These are phyloP conservation scores for Halictus ligatus DNA, from an alignment of 2,888 invertebrate species.

Conservation along the genomic window DNA sequence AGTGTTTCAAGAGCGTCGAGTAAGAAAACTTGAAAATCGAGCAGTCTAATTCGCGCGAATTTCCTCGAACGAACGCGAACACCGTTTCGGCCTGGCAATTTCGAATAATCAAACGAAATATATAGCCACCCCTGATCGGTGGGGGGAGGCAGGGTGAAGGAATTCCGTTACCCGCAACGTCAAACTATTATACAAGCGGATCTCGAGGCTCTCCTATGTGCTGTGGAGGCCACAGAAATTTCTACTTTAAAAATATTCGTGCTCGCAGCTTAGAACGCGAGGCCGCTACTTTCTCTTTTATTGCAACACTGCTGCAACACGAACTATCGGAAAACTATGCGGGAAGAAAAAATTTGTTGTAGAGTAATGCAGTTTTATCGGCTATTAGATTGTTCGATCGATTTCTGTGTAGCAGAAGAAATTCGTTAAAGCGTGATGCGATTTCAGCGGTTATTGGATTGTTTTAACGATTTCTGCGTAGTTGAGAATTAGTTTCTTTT, in stretches of 20 bases:
- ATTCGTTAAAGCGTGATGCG: no score
- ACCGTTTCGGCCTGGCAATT: background rate
- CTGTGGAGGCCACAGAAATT: background rate
- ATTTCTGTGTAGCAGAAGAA: no score
- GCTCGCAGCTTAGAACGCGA: background rate
- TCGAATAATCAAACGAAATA: constrained; percentile 1
- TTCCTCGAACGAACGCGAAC: background rate
- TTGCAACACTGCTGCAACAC: background rate
- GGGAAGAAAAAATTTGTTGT: background rate
- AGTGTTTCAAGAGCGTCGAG: constrained; percentile 13
- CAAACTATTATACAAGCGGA: background rate
- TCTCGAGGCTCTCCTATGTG: background rate
- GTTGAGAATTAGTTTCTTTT: no score
- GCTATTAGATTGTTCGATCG: no score
- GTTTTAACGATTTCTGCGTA: no score
- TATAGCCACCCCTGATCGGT: background rate
- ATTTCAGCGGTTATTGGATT: background rate
- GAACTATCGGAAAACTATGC: background rate
- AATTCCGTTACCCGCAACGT: background rate
- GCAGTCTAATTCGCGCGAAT: constrained; percentile 12
- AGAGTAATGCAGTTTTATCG: background rate
- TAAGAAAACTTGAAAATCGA: constrained; percentile 20
- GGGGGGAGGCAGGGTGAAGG: no score
- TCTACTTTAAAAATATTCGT: background rate
- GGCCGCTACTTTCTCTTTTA: background rate